These are phyloP conservation scores for Ictalurus punctatus DNA, from an alignment of 2,113 vertebrate species.

Conservation along the genomic window DNA sequence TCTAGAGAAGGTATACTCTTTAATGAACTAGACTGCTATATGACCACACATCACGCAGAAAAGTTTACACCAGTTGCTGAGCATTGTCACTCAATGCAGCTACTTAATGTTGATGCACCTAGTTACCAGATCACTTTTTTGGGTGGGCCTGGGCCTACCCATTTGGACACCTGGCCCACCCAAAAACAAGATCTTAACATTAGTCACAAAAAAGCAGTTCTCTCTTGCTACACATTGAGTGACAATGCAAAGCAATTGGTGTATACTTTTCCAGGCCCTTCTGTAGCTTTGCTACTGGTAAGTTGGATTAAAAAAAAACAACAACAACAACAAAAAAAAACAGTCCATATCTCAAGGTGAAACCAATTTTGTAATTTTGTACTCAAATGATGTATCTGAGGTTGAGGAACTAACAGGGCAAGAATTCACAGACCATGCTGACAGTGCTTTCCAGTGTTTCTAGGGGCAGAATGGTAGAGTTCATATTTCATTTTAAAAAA, in stretches of 20 bases:
- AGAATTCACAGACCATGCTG: not conserved
- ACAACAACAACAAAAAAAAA: no score
- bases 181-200: not conserved
- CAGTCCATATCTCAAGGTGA: not conserved
- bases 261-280: not conserved
- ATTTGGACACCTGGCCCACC: not conserved
- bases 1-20: not conserved
- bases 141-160: not conserved
- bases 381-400: not conserved
- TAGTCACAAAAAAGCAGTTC: not conserved
- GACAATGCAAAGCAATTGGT: not conserved
- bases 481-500: not conserved
- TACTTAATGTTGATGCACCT: not conserved
- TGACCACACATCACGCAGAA: not conserved
- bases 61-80: not conserved
- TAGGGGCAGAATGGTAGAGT: not conserved
- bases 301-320: not conserved
- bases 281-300: not conserved
- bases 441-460: not conserved
- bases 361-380: not conserved
- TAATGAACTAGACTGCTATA: not conserved
- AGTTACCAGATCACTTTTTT: not conserved
- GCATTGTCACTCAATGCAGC: not conserved
- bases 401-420: not conserved
- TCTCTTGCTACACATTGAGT: not conserved